Base-by-base conservation (phyloP, 2,888 invertebrate genomes). In the Pegoplata infirma region DNA sequence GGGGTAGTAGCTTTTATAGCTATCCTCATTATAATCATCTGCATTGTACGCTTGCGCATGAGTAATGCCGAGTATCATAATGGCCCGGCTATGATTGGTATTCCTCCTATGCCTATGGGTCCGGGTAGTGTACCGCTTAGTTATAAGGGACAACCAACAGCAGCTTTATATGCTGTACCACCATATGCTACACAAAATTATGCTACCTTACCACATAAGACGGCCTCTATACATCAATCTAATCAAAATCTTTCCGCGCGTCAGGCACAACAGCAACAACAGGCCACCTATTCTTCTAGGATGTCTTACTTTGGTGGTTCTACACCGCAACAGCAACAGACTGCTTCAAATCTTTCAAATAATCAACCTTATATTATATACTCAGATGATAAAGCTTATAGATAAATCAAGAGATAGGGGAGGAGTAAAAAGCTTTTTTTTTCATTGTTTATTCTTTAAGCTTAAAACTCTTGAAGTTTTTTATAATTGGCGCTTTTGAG, bases 1-100 rank as follows among this genome's bases (percentile, higher is more conserved):
- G 97, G 97, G 1, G 97, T 97, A 0, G 96, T 97, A 0, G 96
- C 95, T 1, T 96, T 97, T 86, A 96, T 97, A 81, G 95, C 95
- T 10, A 94, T 97, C 80, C 91, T 97, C 66, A 95, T 97, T 36
- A 94, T 97, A 25, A 93, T 94, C n/a, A 96, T 96, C 82, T 97
- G 97, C 86, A 95, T 97, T 46, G 94, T 97, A 32, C 92, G 97
- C 14, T 88, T 95, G 84, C 91, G 94, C 78, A 93, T 94, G 93
- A 92, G 93, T 44, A 92, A 91, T 8, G 91, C 91, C 0, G 94
- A 94, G 51, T 94, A 94, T 81, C 91, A 93, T 80, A 93, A 93
- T 68, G 93, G 92, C n/a, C 93, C 94, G 0, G 87, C 94, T 80
- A 93, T 93, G 51, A 92, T 91, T 81, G 93, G 93, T 63, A 83